Evolutionary conservation across 2,797 vertebrate genomes (phyloP).

Genomic region (Bradypodion pumilum): DNA sequence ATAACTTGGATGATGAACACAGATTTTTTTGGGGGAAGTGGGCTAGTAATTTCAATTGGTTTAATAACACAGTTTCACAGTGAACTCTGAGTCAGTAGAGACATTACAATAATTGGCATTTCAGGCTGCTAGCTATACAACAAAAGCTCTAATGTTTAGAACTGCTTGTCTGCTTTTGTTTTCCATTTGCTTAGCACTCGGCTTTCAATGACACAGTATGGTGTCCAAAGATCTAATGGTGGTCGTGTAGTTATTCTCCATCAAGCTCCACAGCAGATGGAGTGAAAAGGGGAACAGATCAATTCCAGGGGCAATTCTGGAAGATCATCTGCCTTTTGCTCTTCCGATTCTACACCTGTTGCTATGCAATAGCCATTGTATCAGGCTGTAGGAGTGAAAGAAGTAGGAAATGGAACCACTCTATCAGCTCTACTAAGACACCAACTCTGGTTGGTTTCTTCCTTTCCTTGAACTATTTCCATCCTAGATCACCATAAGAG

Average conservation of each 20-base stretch:
- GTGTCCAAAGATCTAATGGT: neutral
- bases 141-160: neutral
- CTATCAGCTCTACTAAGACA: neutral
- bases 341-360: neutral
- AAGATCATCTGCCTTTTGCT: neutral
- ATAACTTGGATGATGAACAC: no score
- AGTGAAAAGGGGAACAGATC: neutral
- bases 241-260: neutral
- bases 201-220: neutral
- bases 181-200: neutral
- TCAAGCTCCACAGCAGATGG: neutral
- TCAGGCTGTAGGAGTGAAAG: neutral
- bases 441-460: neutral
- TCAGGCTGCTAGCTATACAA: neutral
- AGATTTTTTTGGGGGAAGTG: neutral
- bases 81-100: neutral
- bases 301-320: neutral
- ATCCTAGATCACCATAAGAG: neutral
- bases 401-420: neutral
- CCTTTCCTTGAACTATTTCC: neutral
- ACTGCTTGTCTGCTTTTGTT: neutral
- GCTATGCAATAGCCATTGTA: neutral
- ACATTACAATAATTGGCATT: neutral
- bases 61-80: neutral
- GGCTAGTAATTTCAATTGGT: neutral